These are phyloP conservation scores for Epizoanthus rinbou DNA, from an alignment of 92 coral and sea anemone genomes.

Conservation along the genomic window DNA sequence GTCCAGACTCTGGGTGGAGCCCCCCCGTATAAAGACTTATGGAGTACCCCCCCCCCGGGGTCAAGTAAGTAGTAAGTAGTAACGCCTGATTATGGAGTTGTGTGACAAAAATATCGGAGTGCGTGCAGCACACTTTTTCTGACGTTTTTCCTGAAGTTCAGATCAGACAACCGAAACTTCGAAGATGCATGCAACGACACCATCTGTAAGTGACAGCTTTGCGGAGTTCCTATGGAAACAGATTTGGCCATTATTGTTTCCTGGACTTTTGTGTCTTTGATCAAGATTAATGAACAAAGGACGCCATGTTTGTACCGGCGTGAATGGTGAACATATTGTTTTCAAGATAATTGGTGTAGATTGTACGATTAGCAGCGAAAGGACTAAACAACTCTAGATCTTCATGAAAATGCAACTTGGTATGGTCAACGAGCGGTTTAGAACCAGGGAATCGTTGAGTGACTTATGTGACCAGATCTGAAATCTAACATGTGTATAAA, in stretches of 20 bases:
- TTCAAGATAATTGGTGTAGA: slow-evolving; percentile 26
- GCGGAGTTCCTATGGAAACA: slow-evolving; percentile 49
- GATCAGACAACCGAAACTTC: neutral
- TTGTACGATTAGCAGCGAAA: slow-evolving; percentile 30
- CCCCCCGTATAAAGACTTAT: too few relatives aligned
- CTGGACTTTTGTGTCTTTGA: neutral
- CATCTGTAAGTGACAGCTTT: slow-evolving; percentile 12
- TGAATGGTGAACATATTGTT: slow-evolving; percentile 6
- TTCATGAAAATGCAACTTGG: neutral
- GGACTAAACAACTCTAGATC: neutral
- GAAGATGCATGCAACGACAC: too few relatives aligned
- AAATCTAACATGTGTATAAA: neutral
- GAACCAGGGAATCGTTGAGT: neutral
- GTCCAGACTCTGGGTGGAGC: too few relatives aligned
- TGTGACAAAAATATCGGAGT: too few relatives aligned
- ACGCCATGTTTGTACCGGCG: slow-evolving; percentile 30
- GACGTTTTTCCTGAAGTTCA: neutral
- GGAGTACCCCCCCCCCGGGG: too few relatives aligned
- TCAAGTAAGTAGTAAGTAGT: too few relatives aligned
- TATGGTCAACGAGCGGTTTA: neutral
- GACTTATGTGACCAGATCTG: neutral
- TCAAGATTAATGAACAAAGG: slow-evolving; percentile 30
- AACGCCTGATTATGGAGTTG: too few relatives aligned
- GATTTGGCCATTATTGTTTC: slow-evolving; percentile 9
- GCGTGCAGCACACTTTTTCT: too few relatives aligned